Base-by-base conservation (phyloP, 2,113 vertebrate genomes). In the Silurus glanis region DNA sequence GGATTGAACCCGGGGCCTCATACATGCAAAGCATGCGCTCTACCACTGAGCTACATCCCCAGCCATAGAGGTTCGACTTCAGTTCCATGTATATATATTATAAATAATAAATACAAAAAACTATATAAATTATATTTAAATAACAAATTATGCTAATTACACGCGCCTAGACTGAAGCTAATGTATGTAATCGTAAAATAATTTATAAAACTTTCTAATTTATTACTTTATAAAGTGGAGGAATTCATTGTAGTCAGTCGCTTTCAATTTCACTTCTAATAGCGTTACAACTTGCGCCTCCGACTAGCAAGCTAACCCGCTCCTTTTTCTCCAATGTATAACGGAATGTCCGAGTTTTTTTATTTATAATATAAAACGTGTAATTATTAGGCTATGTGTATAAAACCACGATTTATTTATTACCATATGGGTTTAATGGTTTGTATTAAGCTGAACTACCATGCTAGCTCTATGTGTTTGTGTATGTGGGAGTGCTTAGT, bases 11-110 rank as follows among this genome's bases (percentile, higher is more conserved):
- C 90, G 88, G 91, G 92, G 90, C 90, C 91, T 92, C 92, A 92
- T 91, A 93, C 91, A 92, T 92, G 92, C 91, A 91, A 93, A 93
- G 91, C 90, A 91, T 92, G 90, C 91, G 89, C 91, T 93, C 91
- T 91, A 91, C 90, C 91, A 92, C 91, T 92, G 91, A 92, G 89
- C 91, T 92, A 92, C 91, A 92, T 92, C 91, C 91, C 91, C 91
- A 0, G 4, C 0, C n/a, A 0, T 23, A 3, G 1, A 17, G 1
- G 6, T 2, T 0, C 21, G 4, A n/a, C 23, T 64, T 2, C n/a
- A 23, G 0, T 6, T 64, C 1, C 0, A 0, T 1, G 12, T 4
- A 2, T 6, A 37, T 17, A 37, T 71, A 8, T 12, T 28, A 28
- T 0, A 5, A 28, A 5, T 66, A 1, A 8, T 1, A 69, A 2